Conservation (phyloP, 2,888 invertebrate species). For the Pandemis cinnamomeana region DNA sequence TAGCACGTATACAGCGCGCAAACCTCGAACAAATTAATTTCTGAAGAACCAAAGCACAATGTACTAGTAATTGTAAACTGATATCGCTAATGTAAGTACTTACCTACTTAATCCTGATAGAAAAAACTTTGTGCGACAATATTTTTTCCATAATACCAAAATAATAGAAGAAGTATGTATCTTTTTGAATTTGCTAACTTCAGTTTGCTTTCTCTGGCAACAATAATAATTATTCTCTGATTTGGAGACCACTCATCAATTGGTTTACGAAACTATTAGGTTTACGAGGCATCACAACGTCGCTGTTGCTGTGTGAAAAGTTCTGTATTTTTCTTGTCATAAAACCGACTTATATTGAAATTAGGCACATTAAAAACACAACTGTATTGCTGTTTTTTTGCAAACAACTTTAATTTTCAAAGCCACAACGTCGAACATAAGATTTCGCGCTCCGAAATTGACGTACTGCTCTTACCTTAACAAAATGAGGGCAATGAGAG, state of each 20-base stretch:
- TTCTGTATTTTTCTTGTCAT: not conserved
- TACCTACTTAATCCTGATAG: no score
- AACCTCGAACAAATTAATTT: no score
- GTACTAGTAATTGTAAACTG: no score
- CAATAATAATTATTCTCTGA: not conserved
- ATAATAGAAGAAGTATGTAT: not conserved
- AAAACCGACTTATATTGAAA: not conserved
- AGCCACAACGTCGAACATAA: not conserved
- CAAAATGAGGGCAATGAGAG: slow-evolving; percentile 26
- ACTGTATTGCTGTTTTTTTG: not conserved
- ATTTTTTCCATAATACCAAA: not conserved
- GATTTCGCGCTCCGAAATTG: not conserved
- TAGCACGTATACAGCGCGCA: no score
- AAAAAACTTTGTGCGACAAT: no score
- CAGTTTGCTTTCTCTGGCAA: not conserved
- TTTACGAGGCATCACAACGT: not conserved
- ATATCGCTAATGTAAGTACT: no score
- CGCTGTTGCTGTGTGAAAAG: slow-evolving; percentile 4
- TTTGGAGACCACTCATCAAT: not conserved
- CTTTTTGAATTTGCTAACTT: not conserved
- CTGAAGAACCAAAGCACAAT: no score
- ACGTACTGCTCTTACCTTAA: not conserved
- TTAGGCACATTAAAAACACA: not conserved
- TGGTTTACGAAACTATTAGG: not conserved
- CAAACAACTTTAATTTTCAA: not conserved